Percentiles rank a stretch among this genome's conserved stretches.
phyloP scores from a whole-genome alignment of 2,888 invertebrate genomes.

The Thymelicus lineola region DNA sequence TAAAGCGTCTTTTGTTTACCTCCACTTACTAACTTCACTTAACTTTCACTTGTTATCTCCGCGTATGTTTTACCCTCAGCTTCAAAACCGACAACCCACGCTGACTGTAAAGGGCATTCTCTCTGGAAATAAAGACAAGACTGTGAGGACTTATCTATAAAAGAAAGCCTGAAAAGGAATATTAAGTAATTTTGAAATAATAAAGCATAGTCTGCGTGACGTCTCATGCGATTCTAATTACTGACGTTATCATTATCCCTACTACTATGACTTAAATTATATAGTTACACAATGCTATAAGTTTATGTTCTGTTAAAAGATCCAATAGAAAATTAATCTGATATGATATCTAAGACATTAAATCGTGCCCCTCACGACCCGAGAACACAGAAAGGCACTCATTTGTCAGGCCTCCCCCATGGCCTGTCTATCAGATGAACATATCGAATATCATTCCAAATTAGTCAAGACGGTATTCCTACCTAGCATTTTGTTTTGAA shows the following conservation, averaged over 20 bases:
- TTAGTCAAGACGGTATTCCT: slow-evolving; percentile 62
- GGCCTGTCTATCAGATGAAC: slow-evolving; percentile 68
- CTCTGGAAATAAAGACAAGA: slow-evolving; percentile 13
- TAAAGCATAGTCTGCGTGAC: too few species aligned
- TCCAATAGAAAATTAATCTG: slow-evolving; percentile 57
- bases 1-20: slow-evolving; percentile 38
- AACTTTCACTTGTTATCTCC: slow-evolving; percentile 35
- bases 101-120: slow-evolving; percentile 29
- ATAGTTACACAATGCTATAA: not conserved
- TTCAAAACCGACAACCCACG: slow-evolving; percentile 30
- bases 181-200: not conserved
- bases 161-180: not conserved
- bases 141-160: slow-evolving; percentile 8
- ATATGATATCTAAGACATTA: slow-evolving; percentile 67
- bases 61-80: slow-evolving; percentile 20
- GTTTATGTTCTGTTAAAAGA: slow-evolving; percentile 7
- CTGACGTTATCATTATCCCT: too few species aligned
- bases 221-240: too few species aligned
- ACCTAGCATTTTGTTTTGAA: not conserved
- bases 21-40: slow-evolving; percentile 32
- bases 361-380: slow-evolving; percentile 54
- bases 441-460: slow-evolving; percentile 81
- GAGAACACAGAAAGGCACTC: slow-evolving; percentile 71
- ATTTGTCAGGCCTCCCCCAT: slow-evolving; percentile 75
- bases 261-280: too few species aligned